Conservation (phyloP, 53 echinoderm and acorn worm genomes). For the Temnopleurus reevesii region DNA sequence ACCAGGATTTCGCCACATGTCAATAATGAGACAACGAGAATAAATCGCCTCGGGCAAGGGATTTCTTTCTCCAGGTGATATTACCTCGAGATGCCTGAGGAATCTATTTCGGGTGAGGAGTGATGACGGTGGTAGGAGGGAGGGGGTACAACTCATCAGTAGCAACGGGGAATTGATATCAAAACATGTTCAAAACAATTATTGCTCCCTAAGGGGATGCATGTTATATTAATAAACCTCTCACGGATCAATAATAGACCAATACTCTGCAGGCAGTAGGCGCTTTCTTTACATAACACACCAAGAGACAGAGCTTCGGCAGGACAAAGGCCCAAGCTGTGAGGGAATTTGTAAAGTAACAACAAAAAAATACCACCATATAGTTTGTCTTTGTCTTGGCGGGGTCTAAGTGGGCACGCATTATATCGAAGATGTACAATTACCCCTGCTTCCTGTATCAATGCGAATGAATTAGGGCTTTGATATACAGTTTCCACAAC, state of each 20-base stretch:
- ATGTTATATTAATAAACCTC: conserved; percentile 23
- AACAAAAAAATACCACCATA: not conserved
- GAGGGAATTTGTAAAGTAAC: conserved; percentile 38
- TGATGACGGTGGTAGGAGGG: conserved; percentile 32
- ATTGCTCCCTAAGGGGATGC: not conserved
- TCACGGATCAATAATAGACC: conserved; percentile 5
- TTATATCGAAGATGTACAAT: conserved; percentile 64
- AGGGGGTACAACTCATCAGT: not conserved
- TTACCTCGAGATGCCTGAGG: not conserved
- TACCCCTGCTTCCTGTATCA: conserved; percentile 54
- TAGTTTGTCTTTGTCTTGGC: conserved; percentile 30
- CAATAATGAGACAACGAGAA: conserved; percentile 38
- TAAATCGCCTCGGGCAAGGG: conserved; percentile 37
- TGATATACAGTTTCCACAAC: conserved; percentile 59
- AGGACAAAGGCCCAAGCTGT: conserved; percentile 49
- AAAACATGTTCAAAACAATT: conserved; percentile 56
- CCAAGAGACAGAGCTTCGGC: not conserved
- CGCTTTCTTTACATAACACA: not conserved
- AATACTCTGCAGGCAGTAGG: not conserved
- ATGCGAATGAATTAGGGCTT: conserved; percentile 60
- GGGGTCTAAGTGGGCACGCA: conserved; percentile 50
- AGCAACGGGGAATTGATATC: conserved; percentile 34
- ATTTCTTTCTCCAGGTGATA: conserved; percentile 37
- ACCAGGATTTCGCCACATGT: conserved; percentile 41
- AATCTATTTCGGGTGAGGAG: conserved; percentile 28